Conservation (phyloP, 2,113 vertebrate species). For the Xerus inauris region DNA sequence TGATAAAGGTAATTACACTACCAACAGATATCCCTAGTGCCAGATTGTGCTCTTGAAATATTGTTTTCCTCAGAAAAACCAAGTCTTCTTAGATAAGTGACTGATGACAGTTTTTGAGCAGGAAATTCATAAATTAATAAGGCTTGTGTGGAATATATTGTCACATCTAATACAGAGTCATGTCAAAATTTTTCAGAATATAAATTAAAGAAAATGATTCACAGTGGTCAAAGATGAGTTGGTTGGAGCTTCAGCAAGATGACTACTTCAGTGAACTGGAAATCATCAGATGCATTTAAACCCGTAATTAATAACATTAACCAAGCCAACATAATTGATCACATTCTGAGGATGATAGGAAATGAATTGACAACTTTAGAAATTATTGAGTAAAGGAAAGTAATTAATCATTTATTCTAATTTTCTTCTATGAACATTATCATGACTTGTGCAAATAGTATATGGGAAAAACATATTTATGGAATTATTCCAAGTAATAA, state of each 20-base stretch:
- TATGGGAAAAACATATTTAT: neutral
- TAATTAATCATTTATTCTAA: too few relatives aligned
- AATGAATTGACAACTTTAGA: neutral
- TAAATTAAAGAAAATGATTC: neutral
- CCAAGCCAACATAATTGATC: neutral
- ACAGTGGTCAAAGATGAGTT: neutral
- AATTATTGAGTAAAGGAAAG: neutral
- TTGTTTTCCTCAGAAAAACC: neutral
- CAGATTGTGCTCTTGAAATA: neutral
- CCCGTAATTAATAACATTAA: neutral
- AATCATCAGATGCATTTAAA: neutral
- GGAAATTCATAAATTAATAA: neutral
- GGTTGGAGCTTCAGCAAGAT: neutral
- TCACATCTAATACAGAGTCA: neutral
- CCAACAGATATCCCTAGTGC: neutral
- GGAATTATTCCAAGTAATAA: neutral
- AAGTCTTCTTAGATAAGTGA: neutral
- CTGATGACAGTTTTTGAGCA: neutral
- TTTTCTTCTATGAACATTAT: neutral
- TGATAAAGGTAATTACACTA: neutral
- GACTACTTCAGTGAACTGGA: neutral
- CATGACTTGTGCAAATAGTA: neutral
- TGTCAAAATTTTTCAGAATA: neutral
- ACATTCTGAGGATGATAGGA: neutral
- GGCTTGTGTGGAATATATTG: neutral